phyloP scores from a whole-genome alignment of 2,888 invertebrate genomes.

The Tetrapedia diversipes region DNA sequence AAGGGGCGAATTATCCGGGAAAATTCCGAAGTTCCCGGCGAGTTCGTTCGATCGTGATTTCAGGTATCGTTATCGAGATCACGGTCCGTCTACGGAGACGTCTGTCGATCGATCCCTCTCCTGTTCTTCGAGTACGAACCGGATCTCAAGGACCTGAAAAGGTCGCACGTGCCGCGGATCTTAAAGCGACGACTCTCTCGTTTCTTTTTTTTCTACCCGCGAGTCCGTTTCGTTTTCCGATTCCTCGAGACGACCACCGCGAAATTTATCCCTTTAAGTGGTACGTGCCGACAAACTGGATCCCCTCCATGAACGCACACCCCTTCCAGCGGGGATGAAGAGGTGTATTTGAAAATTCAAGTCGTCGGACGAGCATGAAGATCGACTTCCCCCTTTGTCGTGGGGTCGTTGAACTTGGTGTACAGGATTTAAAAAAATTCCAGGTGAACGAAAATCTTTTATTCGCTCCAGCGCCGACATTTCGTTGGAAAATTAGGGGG shows the following conservation, averaged over 20 bases:
- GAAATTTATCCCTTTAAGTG: conserved; percentile 58
- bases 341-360: conserved; percentile 47
- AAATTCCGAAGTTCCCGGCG: background rate
- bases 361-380: conserved; percentile 4
- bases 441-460: no score
- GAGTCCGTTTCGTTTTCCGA: conserved; percentile 32
- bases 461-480: no score
- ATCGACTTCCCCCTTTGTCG: background rate
- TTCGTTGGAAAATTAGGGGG: no score
- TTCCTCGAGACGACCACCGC: conserved; percentile 34
- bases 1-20: background rate
- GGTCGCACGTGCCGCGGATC: conserved; percentile 59
- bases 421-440: no score
- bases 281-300: conserved; percentile 58
- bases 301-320: conserved; percentile 1
- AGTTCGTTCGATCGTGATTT: conserved; percentile 35
- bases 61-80: background rate
- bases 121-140: conserved; percentile 7
- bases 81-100: background rate
- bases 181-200: no score
- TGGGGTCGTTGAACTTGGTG: conserved; percentile 24
- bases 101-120: conserved; percentile 23
- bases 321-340: background rate
- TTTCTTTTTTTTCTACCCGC: no score
- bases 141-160: conserved; percentile 47